Conservation (phyloP, 2,888 invertebrate species). For the Drosophila histrio region DNA sequence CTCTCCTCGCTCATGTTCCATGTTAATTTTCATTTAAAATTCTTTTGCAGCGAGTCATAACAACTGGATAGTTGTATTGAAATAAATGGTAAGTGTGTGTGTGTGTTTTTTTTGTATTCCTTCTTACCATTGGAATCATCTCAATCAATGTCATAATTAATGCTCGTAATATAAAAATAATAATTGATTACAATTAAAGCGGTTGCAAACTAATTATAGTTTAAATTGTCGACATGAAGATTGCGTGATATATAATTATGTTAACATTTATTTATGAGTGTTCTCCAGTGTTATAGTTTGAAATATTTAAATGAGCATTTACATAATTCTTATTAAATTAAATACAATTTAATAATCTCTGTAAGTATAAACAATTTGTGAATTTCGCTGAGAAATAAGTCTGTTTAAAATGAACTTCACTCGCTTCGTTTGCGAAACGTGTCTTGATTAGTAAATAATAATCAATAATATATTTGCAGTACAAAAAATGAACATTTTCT, state of each 20-base stretch:
- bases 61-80: not conserved
- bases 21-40: slow-evolving; percentile 23
- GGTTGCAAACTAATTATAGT: slow-evolving; percentile 24
- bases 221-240: slow-evolving; percentile 9
- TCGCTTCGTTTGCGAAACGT: too few relatives aligned
- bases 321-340: too few relatives aligned
- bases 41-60: not conserved
- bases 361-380: too few relatives aligned
- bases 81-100: slow-evolving; percentile 20
- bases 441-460: too few relatives aligned
- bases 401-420: too few relatives aligned
- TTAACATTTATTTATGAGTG: not conserved
- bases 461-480: too few relatives aligned
- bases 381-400: too few relatives aligned
- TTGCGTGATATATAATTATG: not conserved
- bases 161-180: slow-evolving; percentile 12
- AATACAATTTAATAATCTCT: too few relatives aligned
- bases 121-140: slow-evolving; percentile 16
- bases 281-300: too few relatives aligned
- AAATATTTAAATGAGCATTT: too few relatives aligned
- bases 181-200: slow-evolving; percentile 39
- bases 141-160: slow-evolving; percentile 46
- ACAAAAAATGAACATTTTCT: too few relatives aligned
- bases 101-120: slow-evolving; percentile 23
- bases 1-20: not conserved